A percentile compares a stretch with the other conserved stretches of the same genome.
These are phyloP conservation scores for Tylochromis polylepis DNA, from an alignment of 2,113 vertebrate species.

Conservation along the genomic window DNA sequence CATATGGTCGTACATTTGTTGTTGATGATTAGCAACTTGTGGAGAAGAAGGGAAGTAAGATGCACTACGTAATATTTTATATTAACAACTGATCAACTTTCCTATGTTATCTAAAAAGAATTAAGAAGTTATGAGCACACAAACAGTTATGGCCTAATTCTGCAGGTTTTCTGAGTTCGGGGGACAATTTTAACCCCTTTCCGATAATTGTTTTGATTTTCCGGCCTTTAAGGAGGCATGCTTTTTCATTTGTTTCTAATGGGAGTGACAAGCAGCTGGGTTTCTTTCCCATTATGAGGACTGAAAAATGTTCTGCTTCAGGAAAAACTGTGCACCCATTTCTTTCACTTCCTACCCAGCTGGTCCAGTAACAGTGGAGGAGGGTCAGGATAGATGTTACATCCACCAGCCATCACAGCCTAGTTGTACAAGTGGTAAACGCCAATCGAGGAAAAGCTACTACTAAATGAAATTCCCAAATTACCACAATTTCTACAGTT, in stretches of 20 bases:
- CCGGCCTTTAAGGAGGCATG: background rate
- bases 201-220: background rate
- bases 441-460: background rate
- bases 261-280: background rate
- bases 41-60: background rate
- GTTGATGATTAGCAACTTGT: background rate
- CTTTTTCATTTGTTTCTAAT: background rate
- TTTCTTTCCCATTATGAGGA: background rate
- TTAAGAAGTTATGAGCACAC: background rate
- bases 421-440: background rate
- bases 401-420: background rate
- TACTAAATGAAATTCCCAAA: background rate
- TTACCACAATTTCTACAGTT: background rate
- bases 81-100: background rate
- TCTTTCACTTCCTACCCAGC: background rate
- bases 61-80: background rate
- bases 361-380: background rate
- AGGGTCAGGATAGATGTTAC: background rate
- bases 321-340: background rate
- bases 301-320: background rate
- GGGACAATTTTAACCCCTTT: background rate
- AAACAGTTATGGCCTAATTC: background rate
- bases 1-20: background rate
- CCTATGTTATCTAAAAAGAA: background rate
- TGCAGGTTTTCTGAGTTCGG: background rate